Conservation (phyloP, 1,140 invertebrate genomes). For the Sitophilus oryzae region DNA sequence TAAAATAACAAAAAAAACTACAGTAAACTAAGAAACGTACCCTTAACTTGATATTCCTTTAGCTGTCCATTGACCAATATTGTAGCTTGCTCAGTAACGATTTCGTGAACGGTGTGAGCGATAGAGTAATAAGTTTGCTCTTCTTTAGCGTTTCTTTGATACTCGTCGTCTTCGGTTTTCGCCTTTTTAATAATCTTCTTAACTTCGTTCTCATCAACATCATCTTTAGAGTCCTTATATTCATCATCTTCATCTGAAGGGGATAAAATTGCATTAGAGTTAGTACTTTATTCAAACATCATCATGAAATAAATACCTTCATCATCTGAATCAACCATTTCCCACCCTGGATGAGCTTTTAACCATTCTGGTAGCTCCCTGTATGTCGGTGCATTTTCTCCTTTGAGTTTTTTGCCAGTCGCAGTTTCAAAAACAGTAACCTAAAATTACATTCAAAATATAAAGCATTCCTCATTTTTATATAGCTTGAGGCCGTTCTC, state of each 20-base stretch:
- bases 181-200: constrained; percentile 72
- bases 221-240: constrained; percentile 50
- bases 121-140: constrained; percentile 88
- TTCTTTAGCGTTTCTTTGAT: constrained; percentile 66
- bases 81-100: constrained; percentile 85
- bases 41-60: constrained; percentile 96
- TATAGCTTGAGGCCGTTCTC: too few relatives aligned
- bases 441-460: constrained; percentile 45
- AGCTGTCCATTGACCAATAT: constrained; percentile 91
- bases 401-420: constrained; percentile 79
- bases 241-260: constrained; percentile 20
- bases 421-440: constrained; percentile 76
- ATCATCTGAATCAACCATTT: constrained; percentile 69
- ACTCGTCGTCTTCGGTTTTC: constrained; percentile 92
- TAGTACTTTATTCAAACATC: constrained; percentile 50
- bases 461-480: too few relatives aligned
- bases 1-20: not conserved
- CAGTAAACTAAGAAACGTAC: constrained; percentile 39
- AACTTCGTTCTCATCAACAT: constrained; percentile 54
- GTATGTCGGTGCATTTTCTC: constrained; percentile 85
- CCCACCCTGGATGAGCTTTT: constrained; percentile 82
- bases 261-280: constrained; percentile 9
- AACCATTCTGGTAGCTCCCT: constrained; percentile 82
- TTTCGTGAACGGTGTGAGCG: constrained; percentile 90
- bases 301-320: constrained; percentile 46